These are phyloP conservation scores for Zeus faber DNA, from an alignment of 2,113 vertebrate species.

Conservation along the genomic window DNA sequence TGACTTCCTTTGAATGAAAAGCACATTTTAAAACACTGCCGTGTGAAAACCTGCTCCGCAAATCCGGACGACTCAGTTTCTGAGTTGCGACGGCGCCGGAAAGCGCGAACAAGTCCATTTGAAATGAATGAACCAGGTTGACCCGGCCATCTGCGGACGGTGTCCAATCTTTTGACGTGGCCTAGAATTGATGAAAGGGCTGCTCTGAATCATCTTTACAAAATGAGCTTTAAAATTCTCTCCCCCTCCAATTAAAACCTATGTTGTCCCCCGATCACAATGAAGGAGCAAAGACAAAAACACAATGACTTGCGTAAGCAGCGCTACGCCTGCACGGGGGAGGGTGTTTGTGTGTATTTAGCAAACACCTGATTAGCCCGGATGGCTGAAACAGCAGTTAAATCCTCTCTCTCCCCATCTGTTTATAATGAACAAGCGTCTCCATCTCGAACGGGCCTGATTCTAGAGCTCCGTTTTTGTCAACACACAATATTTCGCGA, in stretches of 20 bases:
- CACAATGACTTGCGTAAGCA: conserved; percentile 55
- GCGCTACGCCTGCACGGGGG: conserved; percentile 32
- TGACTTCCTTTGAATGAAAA: too few relatives aligned
- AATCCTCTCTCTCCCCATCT: conserved; percentile 57
- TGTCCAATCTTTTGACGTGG: too few relatives aligned
- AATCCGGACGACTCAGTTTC: too few relatives aligned
- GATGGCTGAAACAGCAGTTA: conserved; percentile 45
- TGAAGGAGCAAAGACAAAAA: conserved; percentile 68
- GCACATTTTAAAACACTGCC: too few relatives aligned
- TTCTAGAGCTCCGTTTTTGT: conserved; percentile 15
- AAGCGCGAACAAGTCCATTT: too few relatives aligned
- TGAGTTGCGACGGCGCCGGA: too few relatives aligned
- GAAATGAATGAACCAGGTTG: too few relatives aligned
- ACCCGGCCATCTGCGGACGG: too few relatives aligned
- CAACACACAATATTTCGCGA: conserved; percentile 1
- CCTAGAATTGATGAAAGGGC: neutral
- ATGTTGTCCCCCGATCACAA: conserved; percentile 56
- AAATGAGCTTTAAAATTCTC: neutral
- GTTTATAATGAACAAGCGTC: conserved; percentile 41
- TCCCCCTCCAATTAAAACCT: conserved; percentile 27
- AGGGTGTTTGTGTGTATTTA: conserved; percentile 50
- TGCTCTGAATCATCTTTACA: neutral
- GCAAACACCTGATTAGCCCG: conserved; percentile 59
- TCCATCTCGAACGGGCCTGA: conserved; percentile 28
- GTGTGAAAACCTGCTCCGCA: too few relatives aligned